Conservation (phyloP, 2,113 vertebrate genomes). For the Anolis sagrei region DNA sequence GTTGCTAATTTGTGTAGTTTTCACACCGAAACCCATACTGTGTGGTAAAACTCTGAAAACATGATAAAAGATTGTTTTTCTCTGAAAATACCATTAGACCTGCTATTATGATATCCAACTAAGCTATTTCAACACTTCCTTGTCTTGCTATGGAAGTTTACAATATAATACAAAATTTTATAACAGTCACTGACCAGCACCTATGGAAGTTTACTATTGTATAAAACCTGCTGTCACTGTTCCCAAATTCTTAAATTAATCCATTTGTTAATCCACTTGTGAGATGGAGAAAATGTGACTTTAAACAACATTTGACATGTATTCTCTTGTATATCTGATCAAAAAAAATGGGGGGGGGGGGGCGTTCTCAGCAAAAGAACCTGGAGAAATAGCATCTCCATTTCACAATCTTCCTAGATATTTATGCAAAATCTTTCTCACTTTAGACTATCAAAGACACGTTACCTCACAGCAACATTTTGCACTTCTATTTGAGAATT, state of each 20-base stretch:
- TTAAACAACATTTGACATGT: background rate
- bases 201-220: background rate
- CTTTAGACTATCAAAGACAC: constrained; percentile 26
- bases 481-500: background rate
- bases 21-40: background rate
- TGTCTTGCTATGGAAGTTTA: background rate
- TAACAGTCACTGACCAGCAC: too few species aligned
- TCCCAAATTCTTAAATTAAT: background rate
- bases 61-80: background rate
- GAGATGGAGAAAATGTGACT: background rate
- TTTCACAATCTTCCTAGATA: background rate
- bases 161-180: too few species aligned
- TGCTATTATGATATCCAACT: background rate
- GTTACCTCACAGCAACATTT: background rate
- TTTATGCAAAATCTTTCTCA: constrained; percentile 4
- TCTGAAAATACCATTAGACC: background rate
- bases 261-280: background rate
- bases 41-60: too few species aligned
- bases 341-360: background rate
- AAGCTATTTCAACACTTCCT: background rate
- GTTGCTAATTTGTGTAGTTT: background rate
- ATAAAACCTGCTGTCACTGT: background rate
- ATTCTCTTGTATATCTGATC: background rate
- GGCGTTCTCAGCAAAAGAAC: accelerated
- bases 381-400: background rate